Evolutionary conservation across 2,113 vertebrate genomes (phyloP).

Genomic region (Melanerpes formicivorus): DNA sequence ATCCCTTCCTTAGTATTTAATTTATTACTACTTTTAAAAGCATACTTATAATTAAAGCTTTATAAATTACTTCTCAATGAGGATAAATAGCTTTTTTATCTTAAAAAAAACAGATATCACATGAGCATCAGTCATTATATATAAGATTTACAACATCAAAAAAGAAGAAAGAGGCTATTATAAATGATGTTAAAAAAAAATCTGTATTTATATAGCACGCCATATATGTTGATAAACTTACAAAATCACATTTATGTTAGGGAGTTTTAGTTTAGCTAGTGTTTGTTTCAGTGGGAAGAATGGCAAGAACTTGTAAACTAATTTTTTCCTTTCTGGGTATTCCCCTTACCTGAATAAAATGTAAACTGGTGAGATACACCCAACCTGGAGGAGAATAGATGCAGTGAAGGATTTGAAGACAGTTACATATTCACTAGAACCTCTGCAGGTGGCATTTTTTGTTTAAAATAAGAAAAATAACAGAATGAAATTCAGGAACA

Average conservation of each 20-base stretch:
- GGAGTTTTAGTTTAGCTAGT: neutral
- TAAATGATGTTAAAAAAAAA: neutral
- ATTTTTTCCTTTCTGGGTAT: conserved; percentile 12
- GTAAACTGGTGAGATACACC: neutral
- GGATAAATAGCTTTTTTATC: neutral
- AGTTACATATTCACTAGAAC: conserved; percentile 25
- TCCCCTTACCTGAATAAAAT: conserved; percentile 38
- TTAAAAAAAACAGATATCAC: neutral
- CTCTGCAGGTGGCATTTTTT: conserved; percentile 42
- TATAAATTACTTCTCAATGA: neutral
- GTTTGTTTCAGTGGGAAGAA: neutral
- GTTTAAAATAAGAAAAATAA: conserved; percentile 58
- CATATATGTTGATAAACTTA: neutral
- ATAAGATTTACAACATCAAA: neutral
- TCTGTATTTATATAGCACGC: neutral
- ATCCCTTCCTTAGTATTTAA: neutral
- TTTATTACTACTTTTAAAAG: neutral
- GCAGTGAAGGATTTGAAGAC: neutral
- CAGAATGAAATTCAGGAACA: conserved; percentile 48
- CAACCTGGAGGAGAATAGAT: neutral
- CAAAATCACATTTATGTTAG: neutral
- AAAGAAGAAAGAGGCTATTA: too few relatives aligned
- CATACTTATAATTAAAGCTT: neutral
- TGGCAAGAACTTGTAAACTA: neutral
- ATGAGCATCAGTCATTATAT: neutral